These are phyloP conservation scores for Synanthedon formicaeformis DNA, from an alignment of 2,888 invertebrate species.

Conservation along the genomic window DNA sequence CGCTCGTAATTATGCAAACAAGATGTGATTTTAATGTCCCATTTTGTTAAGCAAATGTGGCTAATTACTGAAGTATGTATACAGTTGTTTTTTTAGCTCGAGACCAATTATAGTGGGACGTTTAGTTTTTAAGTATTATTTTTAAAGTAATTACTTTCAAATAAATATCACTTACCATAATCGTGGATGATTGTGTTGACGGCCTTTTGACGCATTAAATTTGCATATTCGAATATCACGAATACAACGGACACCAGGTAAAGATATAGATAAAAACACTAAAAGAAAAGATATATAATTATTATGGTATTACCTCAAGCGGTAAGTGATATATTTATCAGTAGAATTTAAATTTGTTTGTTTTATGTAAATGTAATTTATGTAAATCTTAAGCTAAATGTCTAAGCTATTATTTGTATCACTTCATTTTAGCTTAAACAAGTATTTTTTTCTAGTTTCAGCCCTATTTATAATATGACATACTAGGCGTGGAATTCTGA, in stretches of 20 bases:
- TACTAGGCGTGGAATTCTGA: too few relatives aligned
- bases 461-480: too few relatives aligned
- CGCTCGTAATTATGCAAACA: constrained; percentile 61
- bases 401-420: too few relatives aligned
- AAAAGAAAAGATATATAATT: constrained; percentile 23
- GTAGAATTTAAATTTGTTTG: neutral
- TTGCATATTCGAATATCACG: constrained; percentile 78
- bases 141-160: neutral
- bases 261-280: constrained; percentile 87
- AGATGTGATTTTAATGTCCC: constrained; percentile 69
- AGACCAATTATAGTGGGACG: neutral
- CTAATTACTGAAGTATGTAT: constrained; percentile 32
- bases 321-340: neutral
- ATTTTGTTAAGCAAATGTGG: constrained; percentile 65
- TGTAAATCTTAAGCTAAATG: too few relatives aligned
- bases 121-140: neutral
- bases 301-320: neutral
- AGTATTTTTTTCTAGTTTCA: too few relatives aligned
- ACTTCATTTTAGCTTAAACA: too few relatives aligned
- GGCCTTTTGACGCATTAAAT: constrained; percentile 74
- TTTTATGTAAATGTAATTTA: too few relatives aligned
- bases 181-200: constrained; percentile 71
- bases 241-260: constrained; percentile 83
- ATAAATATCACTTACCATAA: constrained; percentile 37
- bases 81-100: neutral